Conservation (phyloP, 2,797 vertebrate genomes). For the Otus scops region DNA sequence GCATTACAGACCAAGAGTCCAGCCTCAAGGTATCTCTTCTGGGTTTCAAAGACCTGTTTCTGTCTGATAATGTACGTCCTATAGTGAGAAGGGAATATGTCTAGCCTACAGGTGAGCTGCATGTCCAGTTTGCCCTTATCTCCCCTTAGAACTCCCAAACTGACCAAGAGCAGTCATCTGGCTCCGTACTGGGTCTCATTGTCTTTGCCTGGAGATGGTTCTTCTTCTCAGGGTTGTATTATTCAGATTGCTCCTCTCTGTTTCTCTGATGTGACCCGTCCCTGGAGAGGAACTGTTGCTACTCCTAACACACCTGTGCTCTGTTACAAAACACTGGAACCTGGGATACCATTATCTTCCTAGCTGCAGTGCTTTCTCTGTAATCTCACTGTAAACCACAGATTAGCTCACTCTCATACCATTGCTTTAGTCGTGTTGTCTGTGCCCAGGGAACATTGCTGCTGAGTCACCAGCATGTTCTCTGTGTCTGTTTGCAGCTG, state of each 20-base stretch:
- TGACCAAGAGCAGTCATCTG: background rate
- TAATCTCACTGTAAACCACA: background rate
- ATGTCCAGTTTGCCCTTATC: background rate
- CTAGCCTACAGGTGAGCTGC: background rate
- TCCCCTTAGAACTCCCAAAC: background rate
- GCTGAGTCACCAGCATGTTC: background rate
- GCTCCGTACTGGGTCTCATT: background rate
- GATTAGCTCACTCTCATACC: background rate
- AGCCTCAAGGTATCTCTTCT: conserved; percentile 66
- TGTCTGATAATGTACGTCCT: background rate
- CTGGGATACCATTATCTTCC: background rate
- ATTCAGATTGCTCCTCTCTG: background rate
- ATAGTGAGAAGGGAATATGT: background rate
- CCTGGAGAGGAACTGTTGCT: background rate
- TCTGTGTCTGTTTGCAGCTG: conserved; percentile 32
- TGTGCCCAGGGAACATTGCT: background rate
- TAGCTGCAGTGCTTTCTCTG: background rate
- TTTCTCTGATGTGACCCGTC: background rate
- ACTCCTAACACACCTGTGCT: background rate
- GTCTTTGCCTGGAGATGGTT: background rate
- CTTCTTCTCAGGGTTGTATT: background rate
- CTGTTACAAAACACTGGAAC: background rate
- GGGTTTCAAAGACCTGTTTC: background rate
- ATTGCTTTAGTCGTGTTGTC: background rate
- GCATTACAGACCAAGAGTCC: conserved; percentile 61